phyloP scores from a whole-genome alignment of 2,113 vertebrate genomes.

The Oreotragus oreotragus region DNA sequence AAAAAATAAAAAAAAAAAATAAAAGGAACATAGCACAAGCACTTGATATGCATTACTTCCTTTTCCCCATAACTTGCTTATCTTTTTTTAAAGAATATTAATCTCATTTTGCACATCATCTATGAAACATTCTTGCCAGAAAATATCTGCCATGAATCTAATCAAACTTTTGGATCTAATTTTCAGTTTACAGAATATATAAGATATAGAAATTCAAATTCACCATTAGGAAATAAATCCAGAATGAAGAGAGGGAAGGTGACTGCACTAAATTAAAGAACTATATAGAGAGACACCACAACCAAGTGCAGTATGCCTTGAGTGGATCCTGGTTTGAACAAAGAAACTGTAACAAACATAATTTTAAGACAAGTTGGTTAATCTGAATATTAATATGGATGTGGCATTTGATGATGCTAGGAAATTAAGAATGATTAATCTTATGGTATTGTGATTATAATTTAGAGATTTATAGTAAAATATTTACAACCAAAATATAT shows the following conservation, averaged over 20 bases:
- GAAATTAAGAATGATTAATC: constrained; percentile 10
- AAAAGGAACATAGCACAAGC: not conserved
- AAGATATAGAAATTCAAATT: not conserved
- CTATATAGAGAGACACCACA: not conserved
- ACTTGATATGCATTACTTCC: not conserved
- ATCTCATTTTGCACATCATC: not conserved
- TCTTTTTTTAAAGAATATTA: not conserved
- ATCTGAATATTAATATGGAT: not conserved
- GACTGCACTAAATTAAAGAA: not conserved
- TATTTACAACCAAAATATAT: constrained; percentile 3
- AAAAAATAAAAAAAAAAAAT: no score
- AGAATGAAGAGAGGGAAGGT: not conserved
- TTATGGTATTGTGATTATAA: not conserved
- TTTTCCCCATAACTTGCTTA: not conserved
- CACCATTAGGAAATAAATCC: not conserved
- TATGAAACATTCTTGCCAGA: not conserved
- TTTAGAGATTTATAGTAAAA: constrained; percentile 18
- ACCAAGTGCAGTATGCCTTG: not conserved
- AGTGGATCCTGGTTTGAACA: not conserved
- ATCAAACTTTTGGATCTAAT: not conserved
- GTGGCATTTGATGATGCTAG: not conserved
- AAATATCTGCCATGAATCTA: not conserved
- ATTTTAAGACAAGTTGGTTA: not conserved
- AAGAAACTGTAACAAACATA: not conserved
- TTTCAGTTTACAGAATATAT: constrained; percentile 17